These are phyloP conservation scores for Erannis defoliaria DNA, from an alignment of 2,888 invertebrate species.

Conservation along the genomic window DNA sequence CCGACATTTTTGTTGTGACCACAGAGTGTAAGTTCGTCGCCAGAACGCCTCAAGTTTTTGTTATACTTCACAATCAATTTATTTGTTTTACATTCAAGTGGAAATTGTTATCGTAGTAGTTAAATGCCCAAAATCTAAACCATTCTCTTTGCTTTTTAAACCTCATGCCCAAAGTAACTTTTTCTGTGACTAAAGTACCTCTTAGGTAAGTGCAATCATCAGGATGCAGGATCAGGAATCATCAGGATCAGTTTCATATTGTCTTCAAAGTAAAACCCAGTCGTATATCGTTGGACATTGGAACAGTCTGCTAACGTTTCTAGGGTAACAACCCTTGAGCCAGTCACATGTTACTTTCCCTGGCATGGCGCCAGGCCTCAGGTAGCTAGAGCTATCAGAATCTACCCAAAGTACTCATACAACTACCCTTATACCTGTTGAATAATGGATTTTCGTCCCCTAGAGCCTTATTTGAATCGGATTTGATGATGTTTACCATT, in stretches of 20 bases:
- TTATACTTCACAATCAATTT: no score
- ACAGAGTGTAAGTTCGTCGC: no score
- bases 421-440: constrained; percentile 71
- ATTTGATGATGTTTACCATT: constrained; percentile 61
- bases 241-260: constrained; percentile 38
- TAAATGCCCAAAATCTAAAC: no score
- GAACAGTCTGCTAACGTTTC: constrained; percentile 32
- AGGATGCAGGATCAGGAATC: no score
- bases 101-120: no score
- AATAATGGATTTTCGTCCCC: constrained; percentile 63
- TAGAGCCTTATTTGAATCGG: constrained; percentile 57
- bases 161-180: no score
- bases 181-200: no score
- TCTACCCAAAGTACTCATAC: constrained; percentile 55
- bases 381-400: constrained; percentile 53
- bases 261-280: constrained; percentile 36
- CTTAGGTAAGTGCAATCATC: constrained; percentile 26
- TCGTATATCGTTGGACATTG: constrained; percentile 40
- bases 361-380: constrained; percentile 57
- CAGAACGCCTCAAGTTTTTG: no score
- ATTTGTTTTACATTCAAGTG: no score
- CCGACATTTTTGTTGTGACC: no score
- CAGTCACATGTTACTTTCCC: constrained; percentile 47
- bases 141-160: no score
- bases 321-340: constrained; percentile 37